Conservation (phyloP, 2,888 invertebrate genomes). For the Matsumyia berberina region DNA sequence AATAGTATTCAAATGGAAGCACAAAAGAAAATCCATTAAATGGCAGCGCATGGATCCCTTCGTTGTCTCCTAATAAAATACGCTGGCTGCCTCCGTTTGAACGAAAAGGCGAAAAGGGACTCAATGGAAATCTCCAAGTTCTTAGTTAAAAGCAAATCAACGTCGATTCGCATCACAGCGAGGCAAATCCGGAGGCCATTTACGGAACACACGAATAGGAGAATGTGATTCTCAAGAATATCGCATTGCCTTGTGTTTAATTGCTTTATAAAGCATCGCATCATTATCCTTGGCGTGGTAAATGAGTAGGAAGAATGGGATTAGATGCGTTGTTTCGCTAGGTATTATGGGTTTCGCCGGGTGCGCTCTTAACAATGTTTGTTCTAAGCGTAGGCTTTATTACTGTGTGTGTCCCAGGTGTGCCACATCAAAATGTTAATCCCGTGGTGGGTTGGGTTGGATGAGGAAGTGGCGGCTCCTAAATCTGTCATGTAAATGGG, state of each 20-base stretch:
- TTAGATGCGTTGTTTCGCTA: slow-evolving; percentile 35
- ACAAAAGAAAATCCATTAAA: slow-evolving; percentile 64
- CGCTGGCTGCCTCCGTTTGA: slow-evolving; percentile 12
- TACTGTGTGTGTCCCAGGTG: slow-evolving; percentile 26
- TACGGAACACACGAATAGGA: slow-evolving; percentile 52
- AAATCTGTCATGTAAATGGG: slow-evolving; percentile 41
- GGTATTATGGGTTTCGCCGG: slow-evolving; percentile 2
- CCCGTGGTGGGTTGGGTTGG: not conserved
- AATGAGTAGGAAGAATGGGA: slow-evolving; percentile 49
- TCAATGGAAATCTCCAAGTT: slow-evolving; percentile 20
- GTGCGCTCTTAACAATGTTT: slow-evolving; percentile 24
- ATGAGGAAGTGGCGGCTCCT: slow-evolving; percentile 8
- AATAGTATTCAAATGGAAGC: slow-evolving; percentile 55
- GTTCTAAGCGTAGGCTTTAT: slow-evolving; percentile 32
- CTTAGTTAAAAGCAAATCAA: slow-evolving; percentile 45
- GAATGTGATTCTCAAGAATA: slow-evolving; percentile 54
- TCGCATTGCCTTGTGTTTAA: slow-evolving; percentile 55
- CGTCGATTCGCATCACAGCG: slow-evolving; percentile 16
- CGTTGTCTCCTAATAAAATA: slow-evolving; percentile 51
- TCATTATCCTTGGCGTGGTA: slow-evolving; percentile 50
- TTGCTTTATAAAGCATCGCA: slow-evolving; percentile 66
- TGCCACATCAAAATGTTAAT: slow-evolving; percentile 48
- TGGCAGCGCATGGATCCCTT: slow-evolving; percentile 41
- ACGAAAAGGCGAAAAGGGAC: slow-evolving; percentile 20
- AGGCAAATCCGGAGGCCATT: slow-evolving; percentile 38